Conservation (phyloP, 2,888 invertebrate genomes). For the Eupsilia transversa region DNA sequence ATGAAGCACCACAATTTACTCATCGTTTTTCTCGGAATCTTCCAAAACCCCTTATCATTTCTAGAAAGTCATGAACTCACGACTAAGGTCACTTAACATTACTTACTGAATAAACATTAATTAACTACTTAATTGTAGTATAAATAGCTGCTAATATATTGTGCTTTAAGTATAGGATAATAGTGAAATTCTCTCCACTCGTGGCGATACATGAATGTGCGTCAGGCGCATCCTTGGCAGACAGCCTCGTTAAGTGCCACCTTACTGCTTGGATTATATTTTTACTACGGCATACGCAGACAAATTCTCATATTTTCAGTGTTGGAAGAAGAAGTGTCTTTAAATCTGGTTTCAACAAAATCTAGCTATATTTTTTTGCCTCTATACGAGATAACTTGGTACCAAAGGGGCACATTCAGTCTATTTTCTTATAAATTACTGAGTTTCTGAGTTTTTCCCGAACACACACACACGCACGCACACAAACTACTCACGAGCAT, state of each 20-base stretch:
- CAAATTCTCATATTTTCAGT: neutral
- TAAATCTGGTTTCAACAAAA: neutral
- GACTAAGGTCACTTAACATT: conserved; percentile 7
- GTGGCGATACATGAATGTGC: neutral
- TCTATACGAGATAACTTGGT: neutral
- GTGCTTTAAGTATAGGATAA: neutral
- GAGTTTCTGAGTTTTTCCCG: no score
- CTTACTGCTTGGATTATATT: neutral
- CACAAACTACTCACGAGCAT: no score
- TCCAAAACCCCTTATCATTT: conserved; percentile 31
- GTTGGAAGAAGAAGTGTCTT: neutral
- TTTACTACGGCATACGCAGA: neutral
- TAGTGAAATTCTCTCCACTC: neutral
- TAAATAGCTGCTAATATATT: neutral
- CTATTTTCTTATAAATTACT: neutral
- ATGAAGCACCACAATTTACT: neutral
- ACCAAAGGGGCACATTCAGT: neutral
- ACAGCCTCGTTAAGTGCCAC: neutral
- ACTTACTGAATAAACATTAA: conserved; percentile 24
- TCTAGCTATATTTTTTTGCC: neutral
- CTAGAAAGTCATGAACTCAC: conserved; percentile 26
- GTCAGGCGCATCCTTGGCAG: neutral
- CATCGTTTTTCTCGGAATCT: conserved; percentile 6
- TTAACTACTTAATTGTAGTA: conserved; percentile 1
- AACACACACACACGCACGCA: no score